These are phyloP conservation scores for Aplysina aerophoba DNA, from an alignment of 37 sponge, comb jelly and placozoan species.

Conservation along the genomic window DNA sequence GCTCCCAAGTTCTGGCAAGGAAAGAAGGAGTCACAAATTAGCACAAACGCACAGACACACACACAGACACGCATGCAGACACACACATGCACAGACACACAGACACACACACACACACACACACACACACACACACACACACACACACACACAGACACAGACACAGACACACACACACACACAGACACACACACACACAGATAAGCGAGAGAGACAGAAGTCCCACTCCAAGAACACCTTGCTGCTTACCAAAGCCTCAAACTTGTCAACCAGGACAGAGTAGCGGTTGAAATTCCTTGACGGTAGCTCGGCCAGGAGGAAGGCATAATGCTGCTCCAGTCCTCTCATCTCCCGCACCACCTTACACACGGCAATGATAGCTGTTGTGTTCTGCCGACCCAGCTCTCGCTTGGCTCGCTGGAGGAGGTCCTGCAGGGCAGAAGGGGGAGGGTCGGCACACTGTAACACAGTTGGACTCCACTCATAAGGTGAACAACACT, in stretches of 20 bases:
- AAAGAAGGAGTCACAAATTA: neutral
- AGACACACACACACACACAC: no score
- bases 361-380: constrained; percentile 58
- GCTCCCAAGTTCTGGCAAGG: neutral
- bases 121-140: no score
- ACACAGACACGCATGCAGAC: no score
- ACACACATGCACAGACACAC: no score
- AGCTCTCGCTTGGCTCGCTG: constrained; percentile 56
- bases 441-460: no score
- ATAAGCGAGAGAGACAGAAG: no score
- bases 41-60: neutral
- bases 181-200: constrained; percentile 1
- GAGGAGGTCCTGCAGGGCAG: constrained; percentile 23
- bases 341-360: constrained; percentile 56
- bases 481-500: no score
- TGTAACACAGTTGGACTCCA: no score
- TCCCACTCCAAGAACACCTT: neutral
- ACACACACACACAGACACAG: neutral
- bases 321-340: constrained; percentile 62
- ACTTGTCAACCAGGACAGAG: constrained; percentile 34
- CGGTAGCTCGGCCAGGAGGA: constrained; percentile 35
- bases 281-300: constrained; percentile 47
- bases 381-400: constrained; percentile 45
- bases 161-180: constrained; percentile 33
- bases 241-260: constrained; percentile 45